Conservation (phyloP, 2,888 invertebrate genomes). For the Cryptus viduatorius region DNA sequence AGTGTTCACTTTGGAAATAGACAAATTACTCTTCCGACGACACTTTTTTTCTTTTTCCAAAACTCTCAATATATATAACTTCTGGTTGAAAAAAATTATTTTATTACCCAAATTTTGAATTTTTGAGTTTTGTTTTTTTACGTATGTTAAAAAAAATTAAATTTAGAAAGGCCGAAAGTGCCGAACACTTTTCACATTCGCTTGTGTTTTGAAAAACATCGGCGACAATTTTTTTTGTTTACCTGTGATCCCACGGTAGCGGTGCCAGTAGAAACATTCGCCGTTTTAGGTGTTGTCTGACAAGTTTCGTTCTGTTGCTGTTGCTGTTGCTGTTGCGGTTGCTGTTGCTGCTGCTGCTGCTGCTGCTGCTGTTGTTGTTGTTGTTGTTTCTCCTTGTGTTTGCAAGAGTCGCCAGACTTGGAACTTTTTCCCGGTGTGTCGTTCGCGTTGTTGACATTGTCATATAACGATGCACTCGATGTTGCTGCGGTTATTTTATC, state of each 20-base stretch:
- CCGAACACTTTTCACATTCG: neutral
- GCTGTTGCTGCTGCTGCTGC: conserved; percentile 84
- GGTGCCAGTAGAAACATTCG: conserved; percentile 82
- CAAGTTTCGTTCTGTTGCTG: conserved; percentile 85
- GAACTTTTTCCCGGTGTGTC: conserved; percentile 76
- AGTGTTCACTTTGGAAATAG: too few species aligned
- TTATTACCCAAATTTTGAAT: too few species aligned
- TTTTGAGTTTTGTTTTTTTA: too few species aligned
- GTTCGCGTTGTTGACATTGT: conserved; percentile 88
- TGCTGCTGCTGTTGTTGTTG: conserved; percentile 83
- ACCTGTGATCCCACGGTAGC: conserved; percentile 87
- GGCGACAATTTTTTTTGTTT: conserved; percentile 62
- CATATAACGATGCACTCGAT: conserved; percentile 95
- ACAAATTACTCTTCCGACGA: too few species aligned
- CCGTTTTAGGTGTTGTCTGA: conserved; percentile 83
- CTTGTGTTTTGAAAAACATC: neutral
- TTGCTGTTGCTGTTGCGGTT: conserved; percentile 82
- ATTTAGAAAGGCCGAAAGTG: too few species aligned
- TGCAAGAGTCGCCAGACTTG: conserved; percentile 78
- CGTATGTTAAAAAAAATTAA: too few species aligned
- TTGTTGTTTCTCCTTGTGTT: conserved; percentile 85
- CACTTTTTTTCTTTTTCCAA: too few species aligned
- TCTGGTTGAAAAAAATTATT: too few species aligned
- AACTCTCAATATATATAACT: too few species aligned
- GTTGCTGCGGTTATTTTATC: conserved; percentile 94